These are phyloP conservation scores for Drosophila busckii DNA, from an alignment of 1,140 invertebrate genomes.

Conservation along the genomic window DNA sequence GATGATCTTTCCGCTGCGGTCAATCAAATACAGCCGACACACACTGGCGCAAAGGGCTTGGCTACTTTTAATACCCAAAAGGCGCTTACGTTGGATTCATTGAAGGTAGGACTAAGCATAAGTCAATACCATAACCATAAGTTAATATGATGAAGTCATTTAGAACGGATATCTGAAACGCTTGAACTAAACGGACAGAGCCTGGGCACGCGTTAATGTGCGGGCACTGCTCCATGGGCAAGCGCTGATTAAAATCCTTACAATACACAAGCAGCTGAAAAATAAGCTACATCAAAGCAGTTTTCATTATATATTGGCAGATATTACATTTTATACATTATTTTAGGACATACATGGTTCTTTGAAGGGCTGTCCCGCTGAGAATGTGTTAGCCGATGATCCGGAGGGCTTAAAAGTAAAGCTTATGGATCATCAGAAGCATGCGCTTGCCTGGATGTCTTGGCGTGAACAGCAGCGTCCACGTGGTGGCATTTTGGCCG, in stretches of 20 bases:
- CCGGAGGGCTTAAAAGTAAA: conserved; percentile 83
- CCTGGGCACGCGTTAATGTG: conserved; percentile 65
- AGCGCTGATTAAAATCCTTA: no score
- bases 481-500: conserved; percentile 89
- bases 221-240: conserved; percentile 21
- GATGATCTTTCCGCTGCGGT: conserved; percentile 57
- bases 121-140: background rate
- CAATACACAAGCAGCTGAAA: no score
- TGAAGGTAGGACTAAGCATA: conserved; percentile 59
- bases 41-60: conserved; percentile 61
- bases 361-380: conserved; percentile 83
- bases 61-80: conserved; percentile 71
- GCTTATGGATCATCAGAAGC: conserved; percentile 92
- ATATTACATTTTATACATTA: no score
- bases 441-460: conserved; percentile 91
- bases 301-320: no score
- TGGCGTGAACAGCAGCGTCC: conserved; percentile 93
- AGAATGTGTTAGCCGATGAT: conserved; percentile 81
- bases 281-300: no score
- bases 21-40: conserved; percentile 54
- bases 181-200: background rate
- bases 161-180: conserved; percentile 68
- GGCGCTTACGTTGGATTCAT: conserved; percentile 59
- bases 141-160: conserved; percentile 40
- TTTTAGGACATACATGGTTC: conserved; percentile 86